Evolutionary conservation across 2,797 vertebrate species (phyloP), one percentile per base, ranked within the genome.

Genomic region (Lutjanus campechanus): DNA sequence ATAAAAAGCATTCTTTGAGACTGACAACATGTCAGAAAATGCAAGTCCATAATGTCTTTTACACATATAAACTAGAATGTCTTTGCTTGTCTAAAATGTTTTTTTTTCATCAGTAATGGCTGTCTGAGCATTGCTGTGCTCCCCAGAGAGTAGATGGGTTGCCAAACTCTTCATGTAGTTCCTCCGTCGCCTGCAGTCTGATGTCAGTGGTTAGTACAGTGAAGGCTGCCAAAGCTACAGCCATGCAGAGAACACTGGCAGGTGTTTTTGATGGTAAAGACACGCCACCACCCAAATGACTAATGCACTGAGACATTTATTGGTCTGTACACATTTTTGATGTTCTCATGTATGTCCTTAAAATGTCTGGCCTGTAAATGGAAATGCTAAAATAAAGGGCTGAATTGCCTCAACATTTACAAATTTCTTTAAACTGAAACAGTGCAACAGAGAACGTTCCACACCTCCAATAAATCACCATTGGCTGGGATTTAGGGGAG

Each of bases 21-120:
- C 29, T 40, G 53, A 22, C 58, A 54, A 1, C 55, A 60, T 49
- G 55, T 73, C 47, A 76, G 43, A 59, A 49, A 47, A 51, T 74
- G 62, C 62, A 41, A 77, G 44, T 55, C 25, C 40, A 49, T 58
- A 70, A 66, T 49, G 50, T 44, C 19, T 22, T 8, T 46, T 22
- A n/a, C 11, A 40, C n/a, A 56, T 49, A 20, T 47, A 41, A 69
- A 62, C 20, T 50, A 8, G 6, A 25, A 51, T 40, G 17, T 36
- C 36, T 6, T 41, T 16, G 16, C 17, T 9, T 43, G 19, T 25
- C 19, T 55, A 62, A 69, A 50, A 62, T 19, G 2, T 10, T 8
- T 56, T 10, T 8, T 56, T 66, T 72, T 55, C 15, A 67, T 10
- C 60, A 43, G 12, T 13, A 19, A 36, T 19, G 44, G 29, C 55